These are phyloP conservation scores for Ceramica pisi DNA, from an alignment of 2,888 invertebrate genomes.

Conservation along the genomic window DNA sequence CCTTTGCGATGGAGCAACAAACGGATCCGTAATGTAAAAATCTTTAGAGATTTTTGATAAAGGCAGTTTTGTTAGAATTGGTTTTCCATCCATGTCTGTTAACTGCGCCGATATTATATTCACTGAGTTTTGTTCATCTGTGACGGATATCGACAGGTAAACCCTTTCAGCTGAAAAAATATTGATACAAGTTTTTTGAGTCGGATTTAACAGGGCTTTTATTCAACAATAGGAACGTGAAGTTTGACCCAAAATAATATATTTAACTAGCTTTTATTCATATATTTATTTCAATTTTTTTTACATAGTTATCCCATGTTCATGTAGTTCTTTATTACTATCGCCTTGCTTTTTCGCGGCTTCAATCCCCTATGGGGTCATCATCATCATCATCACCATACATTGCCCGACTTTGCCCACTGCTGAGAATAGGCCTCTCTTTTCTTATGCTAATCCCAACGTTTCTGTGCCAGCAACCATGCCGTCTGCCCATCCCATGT, in stretches of 20 bases:
- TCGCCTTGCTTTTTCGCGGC: neutral
- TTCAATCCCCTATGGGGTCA: neutral
- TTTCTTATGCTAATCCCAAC: no score
- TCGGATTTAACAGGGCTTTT: neutral
- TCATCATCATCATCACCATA: no score
- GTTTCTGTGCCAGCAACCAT: no score
- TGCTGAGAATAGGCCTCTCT: no score
- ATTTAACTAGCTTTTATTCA: neutral
- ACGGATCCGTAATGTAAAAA: conserved; percentile 56
- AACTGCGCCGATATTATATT: conserved; percentile 47
- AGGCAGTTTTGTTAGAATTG: neutral
- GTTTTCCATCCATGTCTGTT: conserved; percentile 42
- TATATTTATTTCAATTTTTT: neutral
- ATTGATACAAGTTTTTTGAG: neutral
- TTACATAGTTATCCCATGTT: no score
- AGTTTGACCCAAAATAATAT: neutral
- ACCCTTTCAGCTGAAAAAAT: conserved; percentile 52
- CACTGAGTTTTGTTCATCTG: conserved; percentile 49
- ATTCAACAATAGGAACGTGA: neutral
- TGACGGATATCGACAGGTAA: conserved; percentile 52
- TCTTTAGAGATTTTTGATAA: conserved; percentile 38
- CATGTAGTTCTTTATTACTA: no score
- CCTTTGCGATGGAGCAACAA: conserved; percentile 53
- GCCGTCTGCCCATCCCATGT: no score
- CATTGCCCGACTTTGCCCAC: no score